Base-by-base conservation (phyloP, 2,797 vertebrate genomes). In the Oryzias dopingdopingensis region DNA sequence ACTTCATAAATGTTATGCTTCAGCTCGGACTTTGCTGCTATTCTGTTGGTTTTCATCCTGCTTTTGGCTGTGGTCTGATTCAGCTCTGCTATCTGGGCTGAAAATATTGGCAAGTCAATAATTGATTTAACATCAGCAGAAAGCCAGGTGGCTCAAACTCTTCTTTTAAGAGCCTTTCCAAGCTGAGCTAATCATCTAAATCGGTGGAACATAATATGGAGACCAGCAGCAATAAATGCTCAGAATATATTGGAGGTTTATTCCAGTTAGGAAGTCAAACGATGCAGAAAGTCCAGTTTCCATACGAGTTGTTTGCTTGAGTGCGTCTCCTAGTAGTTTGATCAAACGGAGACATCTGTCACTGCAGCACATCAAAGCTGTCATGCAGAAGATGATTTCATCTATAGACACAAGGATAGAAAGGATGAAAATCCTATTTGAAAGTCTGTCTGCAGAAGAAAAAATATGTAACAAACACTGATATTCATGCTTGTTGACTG, bases 71-170 rank as follows among this genome's bases (percentile, higher is more conserved):
- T 26, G 60, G 54, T 74, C 60, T 68, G 74, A 70, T 68, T 62
- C 59, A 45, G 62, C 20, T 54, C 26, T 58, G 65, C 52, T 46
- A 20, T 54, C 24, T 53, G 43, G 26, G 65, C 62, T 68, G 64
- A 76, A 76, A 63, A 49, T 71, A 74, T 67, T 72, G 70, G 52
- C 61, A 74, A 67, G 65, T 64, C 69, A 71, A 51, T 59, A 77
- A 81, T 55, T 72, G 62, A 74, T 83, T 74, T 40, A 58, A 49
- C 68, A 61, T 67, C 49, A 65, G 61, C 43, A 49, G 42, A 29
- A 67, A 62, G 62, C 56, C 51, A 52, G 55, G 59, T 60, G 52
- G 60, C 55, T 59, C 29, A 72, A 66, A 57, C 51, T 63, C 37
- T 43, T 48, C 49, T 22, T 64, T 51, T 62, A 26, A 13, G 23